Conservation (phyloP, 2,113 vertebrate genomes). For the Forbesichthys papilliferus region DNA sequence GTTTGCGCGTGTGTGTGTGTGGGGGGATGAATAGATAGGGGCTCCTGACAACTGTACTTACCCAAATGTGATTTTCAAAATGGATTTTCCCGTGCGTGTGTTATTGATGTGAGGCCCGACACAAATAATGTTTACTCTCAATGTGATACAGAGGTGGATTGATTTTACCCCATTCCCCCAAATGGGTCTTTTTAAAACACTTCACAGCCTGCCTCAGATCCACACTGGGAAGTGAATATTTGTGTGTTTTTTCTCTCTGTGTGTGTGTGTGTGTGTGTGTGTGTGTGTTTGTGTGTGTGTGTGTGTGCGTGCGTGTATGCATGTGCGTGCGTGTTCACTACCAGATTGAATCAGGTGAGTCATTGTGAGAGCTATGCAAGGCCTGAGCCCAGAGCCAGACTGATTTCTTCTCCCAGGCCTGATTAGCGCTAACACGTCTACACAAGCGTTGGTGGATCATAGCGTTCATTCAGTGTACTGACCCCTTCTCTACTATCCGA, state of each 20-base stretch:
- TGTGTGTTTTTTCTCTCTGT: too few relatives aligned
- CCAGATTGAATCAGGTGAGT: constrained; percentile 28
- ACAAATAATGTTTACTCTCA: constrained; percentile 69
- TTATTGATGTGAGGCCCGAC: constrained; percentile 67
- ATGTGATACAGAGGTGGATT: constrained; percentile 66
- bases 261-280: constrained; percentile 1
- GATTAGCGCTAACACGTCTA: constrained; percentile 11
- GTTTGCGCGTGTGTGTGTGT: constrained; percentile 28
- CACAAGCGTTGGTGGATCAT: too few relatives aligned
- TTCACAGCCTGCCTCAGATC: neutral
- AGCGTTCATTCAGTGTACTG: neutral
- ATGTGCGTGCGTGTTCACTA: neutral
- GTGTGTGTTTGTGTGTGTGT: neutral
- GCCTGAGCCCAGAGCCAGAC: neutral
- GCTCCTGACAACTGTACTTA: constrained; percentile 68
- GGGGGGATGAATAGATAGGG: constrained; percentile 30
- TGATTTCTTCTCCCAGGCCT: constrained; percentile 12
- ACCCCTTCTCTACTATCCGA: too few relatives aligned
- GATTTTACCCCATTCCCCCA: constrained; percentile 48
- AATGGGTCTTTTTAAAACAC: constrained; percentile 54
- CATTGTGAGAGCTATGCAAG: constrained; percentile 4
- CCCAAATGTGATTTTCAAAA: constrained; percentile 71
- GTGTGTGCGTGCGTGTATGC: neutral
- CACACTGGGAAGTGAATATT: neutral
- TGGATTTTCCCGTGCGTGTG: constrained; percentile 61